Evolutionary conservation across 53 echinoderm and acorn worm species (phyloP).

Genomic region (Actinopyga echinites): DNA sequence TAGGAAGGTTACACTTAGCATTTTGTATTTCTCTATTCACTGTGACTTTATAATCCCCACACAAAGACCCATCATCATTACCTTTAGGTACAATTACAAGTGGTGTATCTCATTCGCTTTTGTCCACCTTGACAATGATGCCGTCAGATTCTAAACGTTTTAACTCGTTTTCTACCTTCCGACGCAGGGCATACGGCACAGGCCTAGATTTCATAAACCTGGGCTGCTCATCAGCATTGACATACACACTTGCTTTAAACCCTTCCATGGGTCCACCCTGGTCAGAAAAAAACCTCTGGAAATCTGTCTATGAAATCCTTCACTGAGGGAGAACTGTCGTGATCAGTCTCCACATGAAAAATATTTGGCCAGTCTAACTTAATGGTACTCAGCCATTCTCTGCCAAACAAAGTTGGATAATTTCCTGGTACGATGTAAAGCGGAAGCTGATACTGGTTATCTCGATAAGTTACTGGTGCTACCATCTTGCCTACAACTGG

Average conservation of each 20-base stretch:
- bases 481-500: constrained; percentile 28
- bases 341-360: neutral
- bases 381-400: constrained; percentile 23
- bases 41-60: constrained; percentile 52
- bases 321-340: neutral
- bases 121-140: constrained; percentile 29
- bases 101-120: constrained; percentile 47
- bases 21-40: constrained; percentile 14
- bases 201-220: constrained; percentile 38
- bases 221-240: constrained; percentile 33
- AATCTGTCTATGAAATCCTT: constrained; percentile 5
- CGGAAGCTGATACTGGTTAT: neutral
- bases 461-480: neutral
- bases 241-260: constrained; percentile 30
- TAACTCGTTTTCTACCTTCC: constrained; percentile 38
- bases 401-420: neutral
- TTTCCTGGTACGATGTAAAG: neutral
- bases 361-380: constrained; percentile 42
- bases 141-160: constrained; percentile 21
- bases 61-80: constrained; percentile 3
- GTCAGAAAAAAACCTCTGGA: constrained; percentile 33
- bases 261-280: constrained; percentile 39
- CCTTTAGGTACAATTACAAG: constrained; percentile 30
- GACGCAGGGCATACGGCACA: constrained; percentile 51
- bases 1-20: constrained; percentile 3